These are phyloP conservation scores for Rachycentron canadum DNA, from an alignment of 2,797 vertebrate genomes.

Conservation along the genomic window DNA sequence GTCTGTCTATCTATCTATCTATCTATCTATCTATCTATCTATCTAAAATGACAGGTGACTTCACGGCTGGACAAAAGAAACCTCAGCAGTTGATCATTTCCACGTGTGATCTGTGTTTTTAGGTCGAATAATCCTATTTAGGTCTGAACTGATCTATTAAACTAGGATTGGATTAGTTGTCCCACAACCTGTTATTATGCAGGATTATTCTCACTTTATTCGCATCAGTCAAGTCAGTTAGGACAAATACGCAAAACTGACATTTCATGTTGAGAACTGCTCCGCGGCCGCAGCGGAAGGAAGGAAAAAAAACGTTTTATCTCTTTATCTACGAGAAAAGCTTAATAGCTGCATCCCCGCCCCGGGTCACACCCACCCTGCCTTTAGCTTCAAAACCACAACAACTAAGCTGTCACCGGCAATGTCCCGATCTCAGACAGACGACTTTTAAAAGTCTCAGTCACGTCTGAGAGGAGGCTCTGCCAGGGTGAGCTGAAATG, in stretches of 20 bases:
- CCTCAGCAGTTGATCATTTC: background rate
- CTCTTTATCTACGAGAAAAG: slow-evolving; percentile 51
- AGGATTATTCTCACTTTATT: background rate
- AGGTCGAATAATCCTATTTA: too few species aligned
- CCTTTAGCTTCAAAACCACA: slow-evolving; percentile 37
- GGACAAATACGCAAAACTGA: background rate
- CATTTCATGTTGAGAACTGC: background rate
- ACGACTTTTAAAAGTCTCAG: background rate
- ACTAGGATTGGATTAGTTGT: background rate
- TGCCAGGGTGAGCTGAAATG: slow-evolving; percentile 41
- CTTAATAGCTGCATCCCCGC: slow-evolving; percentile 62
- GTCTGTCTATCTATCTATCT: too few species aligned
- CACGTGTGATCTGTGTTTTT: background rate
- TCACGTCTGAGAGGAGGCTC: slow-evolving; percentile 16
- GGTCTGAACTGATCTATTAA: background rate
- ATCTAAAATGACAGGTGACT: too few species aligned
- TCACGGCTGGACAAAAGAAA: too few species aligned
- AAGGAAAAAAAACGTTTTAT: slow-evolving; percentile 64
- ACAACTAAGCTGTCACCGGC: slow-evolving; percentile 37
- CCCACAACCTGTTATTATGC: background rate
- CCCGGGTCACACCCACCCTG: slow-evolving; percentile 72
- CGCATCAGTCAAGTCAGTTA: background rate
- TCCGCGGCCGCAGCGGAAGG: slow-evolving; percentile 42
- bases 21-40: too few species aligned
- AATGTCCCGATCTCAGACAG: slow-evolving; percentile 3